Evolutionary conservation across 2,113 vertebrate species (phyloP).

Genomic region (Condylura cristata): DNA sequence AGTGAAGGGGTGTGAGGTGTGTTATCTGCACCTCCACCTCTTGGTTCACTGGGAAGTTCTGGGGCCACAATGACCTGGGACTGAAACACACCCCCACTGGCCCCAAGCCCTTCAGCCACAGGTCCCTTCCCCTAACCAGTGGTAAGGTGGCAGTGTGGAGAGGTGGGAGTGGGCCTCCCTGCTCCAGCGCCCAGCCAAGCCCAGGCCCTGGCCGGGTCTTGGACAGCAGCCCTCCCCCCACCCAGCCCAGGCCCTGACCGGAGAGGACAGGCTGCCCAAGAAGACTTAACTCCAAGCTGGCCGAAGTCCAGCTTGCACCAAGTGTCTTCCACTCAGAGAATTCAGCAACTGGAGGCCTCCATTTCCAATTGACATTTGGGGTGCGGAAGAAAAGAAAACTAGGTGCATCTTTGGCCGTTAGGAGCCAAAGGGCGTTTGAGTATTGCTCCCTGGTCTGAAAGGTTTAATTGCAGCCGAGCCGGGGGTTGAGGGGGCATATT

Average conservation of each 20-base stretch:
- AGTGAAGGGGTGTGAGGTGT: neutral
- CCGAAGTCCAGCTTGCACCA: constrained; percentile 59
- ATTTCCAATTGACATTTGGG: neutral
- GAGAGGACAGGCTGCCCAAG: neutral
- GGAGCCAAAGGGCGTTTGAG: neutral
- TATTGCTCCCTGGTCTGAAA: neutral
- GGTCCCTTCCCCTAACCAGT: neutral
- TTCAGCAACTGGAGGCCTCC: neutral
- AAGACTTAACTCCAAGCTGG: constrained; percentile 55
- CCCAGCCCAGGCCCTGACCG: neutral
- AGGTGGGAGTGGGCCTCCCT: neutral
- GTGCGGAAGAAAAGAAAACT: neutral
- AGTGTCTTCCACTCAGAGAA: constrained; percentile 17
- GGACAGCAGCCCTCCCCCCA: neutral
- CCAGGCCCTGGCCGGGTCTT: neutral
- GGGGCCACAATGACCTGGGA: neutral
- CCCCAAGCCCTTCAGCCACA: neutral
- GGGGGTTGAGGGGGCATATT: neutral
- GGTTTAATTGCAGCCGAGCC: neutral
- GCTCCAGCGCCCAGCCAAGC: neutral
- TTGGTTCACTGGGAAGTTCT: neutral
- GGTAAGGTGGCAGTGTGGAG: neutral
- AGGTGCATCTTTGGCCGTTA: neutral
- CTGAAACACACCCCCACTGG: neutral
- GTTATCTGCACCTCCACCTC: neutral